These are phyloP conservation scores for Aricia artaxerxes DNA, from an alignment of 2,888 invertebrate species.

Conservation along the genomic window DNA sequence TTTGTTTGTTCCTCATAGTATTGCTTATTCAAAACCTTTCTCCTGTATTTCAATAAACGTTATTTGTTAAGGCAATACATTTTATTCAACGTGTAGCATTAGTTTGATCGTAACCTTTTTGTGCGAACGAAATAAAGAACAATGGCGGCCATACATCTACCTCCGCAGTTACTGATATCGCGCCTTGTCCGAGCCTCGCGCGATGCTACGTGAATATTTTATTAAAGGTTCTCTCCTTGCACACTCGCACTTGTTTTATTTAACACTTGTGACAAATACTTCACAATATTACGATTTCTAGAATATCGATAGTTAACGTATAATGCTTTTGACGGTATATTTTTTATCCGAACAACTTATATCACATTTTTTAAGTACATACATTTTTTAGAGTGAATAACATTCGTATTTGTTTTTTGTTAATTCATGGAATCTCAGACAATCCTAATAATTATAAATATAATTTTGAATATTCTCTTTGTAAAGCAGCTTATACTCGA, in stretches of 20 bases:
- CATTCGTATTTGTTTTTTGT: neutral
- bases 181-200: slow-evolving; percentile 17
- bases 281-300: no score
- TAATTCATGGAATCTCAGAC: neutral
- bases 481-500: neutral
- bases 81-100: slow-evolving; percentile 15
- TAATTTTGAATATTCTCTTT: neutral
- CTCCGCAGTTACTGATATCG: slow-evolving; percentile 21
- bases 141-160: slow-evolving; percentile 22
- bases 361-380: no score
- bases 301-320: neutral
- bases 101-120: slow-evolving; percentile 22
- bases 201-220: slow-evolving; percentile 26
- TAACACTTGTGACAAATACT: neutral
- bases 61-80: slow-evolving; percentile 17
- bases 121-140: slow-evolving; percentile 28
- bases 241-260: neutral
- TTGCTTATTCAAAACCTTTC: slow-evolving; percentile 13
- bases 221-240: slow-evolving; percentile 26
- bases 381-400: no score
- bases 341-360: no score
- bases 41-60: slow-evolving; percentile 8
- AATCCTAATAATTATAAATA: neutral
- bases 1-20: neutral
- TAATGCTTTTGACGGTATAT: no score